phyloP scores from a whole-genome alignment of 2,888 invertebrate genomes.

The Synergus japonicus region DNA sequence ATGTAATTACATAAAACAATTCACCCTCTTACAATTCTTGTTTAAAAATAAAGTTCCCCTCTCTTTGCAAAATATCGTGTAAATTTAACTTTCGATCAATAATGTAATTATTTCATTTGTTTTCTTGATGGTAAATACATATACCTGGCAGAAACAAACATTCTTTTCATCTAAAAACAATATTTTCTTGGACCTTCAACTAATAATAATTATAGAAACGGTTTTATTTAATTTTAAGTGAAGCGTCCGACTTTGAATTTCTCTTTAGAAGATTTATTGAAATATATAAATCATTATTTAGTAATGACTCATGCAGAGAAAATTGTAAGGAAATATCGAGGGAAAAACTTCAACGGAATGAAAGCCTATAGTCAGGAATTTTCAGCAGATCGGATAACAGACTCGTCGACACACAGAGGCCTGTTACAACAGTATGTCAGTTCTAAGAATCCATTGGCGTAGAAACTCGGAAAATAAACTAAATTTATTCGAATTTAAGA shows the following conservation, averaged over 20 bases:
- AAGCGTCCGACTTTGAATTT: no score
- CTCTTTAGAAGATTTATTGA: not conserved
- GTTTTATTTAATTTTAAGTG: no score
- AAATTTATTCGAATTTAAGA: not conserved
- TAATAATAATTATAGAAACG: no score
- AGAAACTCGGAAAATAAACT: conserved; percentile 46
- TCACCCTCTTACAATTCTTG: not conserved
- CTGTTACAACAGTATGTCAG: conserved; percentile 8
- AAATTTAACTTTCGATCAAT: not conserved
- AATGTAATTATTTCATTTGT: not conserved
- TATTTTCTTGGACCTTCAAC: no score
- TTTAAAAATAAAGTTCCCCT: not conserved
- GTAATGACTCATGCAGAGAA: not conserved
- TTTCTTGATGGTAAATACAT: no score
- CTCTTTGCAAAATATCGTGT: not conserved
- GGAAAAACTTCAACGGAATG: conserved; percentile 9
- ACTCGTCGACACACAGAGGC: conserved; percentile 6
- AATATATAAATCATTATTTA: not conserved
- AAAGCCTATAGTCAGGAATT: conserved; percentile 9
- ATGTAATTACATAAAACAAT: not conserved
- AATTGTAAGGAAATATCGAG: not conserved
- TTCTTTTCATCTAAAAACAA: no score
- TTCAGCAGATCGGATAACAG: conserved; percentile 16
- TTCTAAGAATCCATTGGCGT: conserved; percentile 43
- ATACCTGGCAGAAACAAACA: no score